Evolutionary conservation across 2,888 invertebrate species (phyloP).

Genomic region (Aphrophora alni): DNA sequence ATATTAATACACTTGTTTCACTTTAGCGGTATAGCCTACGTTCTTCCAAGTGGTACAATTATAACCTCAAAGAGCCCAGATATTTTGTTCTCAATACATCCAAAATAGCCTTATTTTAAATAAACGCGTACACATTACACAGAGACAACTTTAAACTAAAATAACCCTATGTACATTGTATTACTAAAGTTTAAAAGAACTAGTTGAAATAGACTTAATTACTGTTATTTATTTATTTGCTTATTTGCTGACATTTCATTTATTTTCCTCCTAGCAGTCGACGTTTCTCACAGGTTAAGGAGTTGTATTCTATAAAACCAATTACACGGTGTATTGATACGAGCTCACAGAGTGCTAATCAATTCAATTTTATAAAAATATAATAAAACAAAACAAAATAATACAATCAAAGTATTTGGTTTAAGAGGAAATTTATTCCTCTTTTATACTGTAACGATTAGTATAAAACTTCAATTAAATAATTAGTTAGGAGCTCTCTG

Average conservation of each 20-base stretch:
- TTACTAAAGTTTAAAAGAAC: background rate
- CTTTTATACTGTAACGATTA: too few relatives aligned
- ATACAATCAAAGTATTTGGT: too few relatives aligned
- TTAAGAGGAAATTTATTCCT: too few relatives aligned
- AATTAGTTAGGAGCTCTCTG: too few relatives aligned
- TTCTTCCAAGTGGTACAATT: background rate
- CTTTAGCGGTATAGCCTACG: background rate
- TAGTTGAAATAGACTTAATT: background rate
- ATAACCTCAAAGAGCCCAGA: background rate
- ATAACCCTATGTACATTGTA: background rate
- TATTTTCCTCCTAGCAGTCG: background rate
- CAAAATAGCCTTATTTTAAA: background rate
- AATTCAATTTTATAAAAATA: too few relatives aligned
- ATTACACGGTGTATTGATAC: too few relatives aligned
- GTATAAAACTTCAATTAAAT: too few relatives aligned
- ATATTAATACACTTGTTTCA: too few relatives aligned
- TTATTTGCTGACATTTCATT: background rate
- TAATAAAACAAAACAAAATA: too few relatives aligned
- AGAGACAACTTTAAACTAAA: background rate
- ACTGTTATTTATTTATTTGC: background rate
- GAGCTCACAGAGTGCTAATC: too few relatives aligned
- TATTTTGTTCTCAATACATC: background rate
- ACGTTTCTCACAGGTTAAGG: background rate
- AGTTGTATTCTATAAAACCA: too few relatives aligned
- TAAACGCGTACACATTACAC: background rate